Evolutionary conservation across 23 tunicate genomes (phyloP).

Genomic region (Corella eumyota): DNA sequence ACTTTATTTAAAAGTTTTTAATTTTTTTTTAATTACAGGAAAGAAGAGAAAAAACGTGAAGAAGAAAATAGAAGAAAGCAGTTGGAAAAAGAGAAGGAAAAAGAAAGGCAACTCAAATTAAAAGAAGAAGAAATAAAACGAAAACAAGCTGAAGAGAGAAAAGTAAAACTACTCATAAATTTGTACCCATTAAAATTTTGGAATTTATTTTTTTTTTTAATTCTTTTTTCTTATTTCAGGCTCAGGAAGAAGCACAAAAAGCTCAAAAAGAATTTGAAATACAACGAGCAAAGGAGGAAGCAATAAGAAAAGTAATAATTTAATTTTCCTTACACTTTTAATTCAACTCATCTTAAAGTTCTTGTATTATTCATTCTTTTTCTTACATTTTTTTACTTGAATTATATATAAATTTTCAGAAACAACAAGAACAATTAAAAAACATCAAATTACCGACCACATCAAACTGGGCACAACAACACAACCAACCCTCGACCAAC

Average conservation of each 20-base stretch:
- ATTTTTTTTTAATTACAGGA: no score
- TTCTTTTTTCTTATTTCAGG: slow-evolving; percentile 12
- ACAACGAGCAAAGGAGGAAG: slow-evolving; percentile 49
- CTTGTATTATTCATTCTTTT: no score
- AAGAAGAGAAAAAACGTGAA: slow-evolving; percentile 6
- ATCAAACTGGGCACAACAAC: slow-evolving; percentile 55
- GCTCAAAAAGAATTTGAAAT: slow-evolving; percentile 39
- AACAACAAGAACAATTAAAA: slow-evolving; percentile 63
- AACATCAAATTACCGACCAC: slow-evolving; percentile 51
- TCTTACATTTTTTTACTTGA: no score
- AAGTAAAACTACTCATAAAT: slow-evolving; percentile 21
- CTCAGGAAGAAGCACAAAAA: slow-evolving; percentile 48
- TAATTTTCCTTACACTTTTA: no score
- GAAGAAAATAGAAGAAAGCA: slow-evolving; percentile 6
- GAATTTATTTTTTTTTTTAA: not conserved
- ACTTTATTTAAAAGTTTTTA: no score
- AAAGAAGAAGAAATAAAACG: slow-evolving; percentile 33
- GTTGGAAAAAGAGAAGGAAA: slow-evolving; percentile 9
- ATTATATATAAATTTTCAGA: no score
- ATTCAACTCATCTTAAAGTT: no score
- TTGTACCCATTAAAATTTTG: not conserved
- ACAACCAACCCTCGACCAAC: slow-evolving; percentile 1
- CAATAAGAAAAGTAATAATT: slow-evolving; percentile 17
- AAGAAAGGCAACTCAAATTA: slow-evolving; percentile 8
- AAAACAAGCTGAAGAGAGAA: slow-evolving; percentile 29